Conservation (phyloP, 2,888 invertebrate species). For the Macrosiphum euphorbiae region DNA sequence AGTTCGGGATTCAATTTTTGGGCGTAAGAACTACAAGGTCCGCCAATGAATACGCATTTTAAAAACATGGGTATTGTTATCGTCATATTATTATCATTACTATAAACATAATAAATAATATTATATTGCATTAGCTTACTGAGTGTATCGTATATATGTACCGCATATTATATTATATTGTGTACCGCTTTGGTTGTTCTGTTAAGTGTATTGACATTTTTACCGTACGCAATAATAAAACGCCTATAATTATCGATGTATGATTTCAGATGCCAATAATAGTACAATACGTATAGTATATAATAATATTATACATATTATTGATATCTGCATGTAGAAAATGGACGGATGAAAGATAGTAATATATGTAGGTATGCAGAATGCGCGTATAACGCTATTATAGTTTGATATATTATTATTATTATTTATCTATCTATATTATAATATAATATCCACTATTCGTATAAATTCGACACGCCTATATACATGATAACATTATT, state of each 20-base stretch:
- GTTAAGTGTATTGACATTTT: slow-evolving; percentile 4
- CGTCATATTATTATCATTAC: not conserved
- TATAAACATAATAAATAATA: not conserved
- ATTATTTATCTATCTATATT: not conserved
- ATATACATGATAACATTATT: not conserved
- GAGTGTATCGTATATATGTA: not conserved
- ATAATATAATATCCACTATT: not conserved
- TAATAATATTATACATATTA: not conserved
- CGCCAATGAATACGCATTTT: not conserved
- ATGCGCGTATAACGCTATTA: not conserved
- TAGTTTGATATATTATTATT: not conserved
- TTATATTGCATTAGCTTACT: not conserved
- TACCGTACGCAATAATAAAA: not conserved
- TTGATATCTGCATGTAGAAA: not conserved
- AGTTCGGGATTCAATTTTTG: not conserved
- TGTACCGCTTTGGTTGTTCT: not conserved
- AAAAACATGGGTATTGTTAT: not conserved
- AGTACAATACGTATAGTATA: not conserved
- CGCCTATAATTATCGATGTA: not conserved
- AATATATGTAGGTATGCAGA: too few relatives aligned
- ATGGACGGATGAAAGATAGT: not conserved
- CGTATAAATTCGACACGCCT: not conserved
- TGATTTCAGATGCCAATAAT: not conserved
- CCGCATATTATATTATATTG: not conserved
- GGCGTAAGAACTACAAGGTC: not conserved